These are phyloP conservation scores for Apostichopus japonicus DNA, from an alignment of 35 echinoderm and acorn worm genomes.

Conservation along the genomic window DNA sequence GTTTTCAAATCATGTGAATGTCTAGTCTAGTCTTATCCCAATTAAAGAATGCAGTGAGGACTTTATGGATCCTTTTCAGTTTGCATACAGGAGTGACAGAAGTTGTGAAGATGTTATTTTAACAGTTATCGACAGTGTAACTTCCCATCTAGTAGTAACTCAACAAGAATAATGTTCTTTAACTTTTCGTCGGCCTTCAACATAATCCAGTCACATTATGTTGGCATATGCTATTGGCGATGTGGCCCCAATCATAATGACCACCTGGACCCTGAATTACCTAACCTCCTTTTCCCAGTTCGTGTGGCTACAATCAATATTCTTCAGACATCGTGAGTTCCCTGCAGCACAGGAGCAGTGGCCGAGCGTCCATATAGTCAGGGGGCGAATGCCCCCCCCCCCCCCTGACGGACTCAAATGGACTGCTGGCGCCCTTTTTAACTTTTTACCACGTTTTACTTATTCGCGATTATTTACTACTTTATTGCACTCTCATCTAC, in stretches of 20 bases:
- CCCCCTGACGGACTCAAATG: too few species aligned
- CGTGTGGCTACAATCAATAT: background rate
- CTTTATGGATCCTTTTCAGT: background rate
- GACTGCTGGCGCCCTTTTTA: too few species aligned
- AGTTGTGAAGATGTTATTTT: too few species aligned
- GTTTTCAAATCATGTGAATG: conserved; percentile 39
- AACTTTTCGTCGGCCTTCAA: conserved; percentile 15
- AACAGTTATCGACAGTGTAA: background rate
- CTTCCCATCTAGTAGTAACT: background rate
- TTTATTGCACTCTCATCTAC: too few species aligned
- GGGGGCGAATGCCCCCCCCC: too few species aligned
- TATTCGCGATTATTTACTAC: too few species aligned
- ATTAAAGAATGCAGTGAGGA: background rate
- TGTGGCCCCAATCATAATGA: background rate
- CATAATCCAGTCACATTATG: background rate
- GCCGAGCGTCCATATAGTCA: too few species aligned
- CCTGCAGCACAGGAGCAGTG: background rate
- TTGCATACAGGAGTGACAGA: conserved; percentile 13
- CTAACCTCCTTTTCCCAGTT: background rate
- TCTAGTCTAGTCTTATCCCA: background rate
- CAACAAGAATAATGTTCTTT: background rate
- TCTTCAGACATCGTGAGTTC: background rate
- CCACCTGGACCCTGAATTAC: background rate
- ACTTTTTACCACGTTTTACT: too few species aligned
- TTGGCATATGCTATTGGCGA: too few species aligned